Conservation (phyloP, 2,113 vertebrate species). For the Synodontis membranacea region DNA sequence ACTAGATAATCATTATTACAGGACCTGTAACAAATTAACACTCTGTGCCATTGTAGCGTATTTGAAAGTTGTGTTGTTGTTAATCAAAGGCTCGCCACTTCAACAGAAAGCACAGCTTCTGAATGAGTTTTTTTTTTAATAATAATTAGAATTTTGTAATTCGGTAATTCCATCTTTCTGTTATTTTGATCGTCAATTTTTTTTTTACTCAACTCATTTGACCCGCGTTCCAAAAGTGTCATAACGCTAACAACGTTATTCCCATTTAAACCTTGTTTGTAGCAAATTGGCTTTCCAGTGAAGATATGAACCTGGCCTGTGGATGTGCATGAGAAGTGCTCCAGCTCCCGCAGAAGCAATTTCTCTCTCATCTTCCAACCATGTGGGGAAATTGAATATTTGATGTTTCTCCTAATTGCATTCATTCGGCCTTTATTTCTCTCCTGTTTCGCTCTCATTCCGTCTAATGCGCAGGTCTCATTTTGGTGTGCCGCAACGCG, state of each 20-base stretch:
- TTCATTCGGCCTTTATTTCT: slow-evolving; percentile 48
- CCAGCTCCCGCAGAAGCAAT: slow-evolving; percentile 20
- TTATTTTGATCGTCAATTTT: not conserved
- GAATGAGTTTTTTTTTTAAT: not conserved
- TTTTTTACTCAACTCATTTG: not conserved
- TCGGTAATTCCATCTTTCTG: not conserved
- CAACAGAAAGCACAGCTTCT: not conserved
- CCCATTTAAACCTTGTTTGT: slow-evolving; percentile 73
- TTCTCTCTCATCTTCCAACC: slow-evolving; percentile 53
- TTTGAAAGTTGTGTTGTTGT: slow-evolving; percentile 19
- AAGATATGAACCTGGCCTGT: slow-evolving; percentile 59
- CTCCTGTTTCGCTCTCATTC: slow-evolving; percentile 23
- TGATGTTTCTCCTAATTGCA: slow-evolving; percentile 69
- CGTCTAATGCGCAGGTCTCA: not conserved
- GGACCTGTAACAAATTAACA: not conserved
- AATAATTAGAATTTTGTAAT: not conserved
- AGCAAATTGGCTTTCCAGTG: slow-evolving; percentile 66
- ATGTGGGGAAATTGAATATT: slow-evolving; percentile 67
- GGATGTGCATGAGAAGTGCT: slow-evolving; percentile 59
- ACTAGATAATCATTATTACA: slow-evolving; percentile 3
- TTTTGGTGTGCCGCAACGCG: slow-evolving; percentile 28
- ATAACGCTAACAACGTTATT: slow-evolving; percentile 14
- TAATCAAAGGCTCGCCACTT: not conserved
- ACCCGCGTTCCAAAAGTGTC: not conserved
- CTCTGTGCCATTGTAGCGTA: not conserved